Base-by-base conservation (phyloP, 2,888 invertebrate species). In the Ichneumon xanthorius region DNA sequence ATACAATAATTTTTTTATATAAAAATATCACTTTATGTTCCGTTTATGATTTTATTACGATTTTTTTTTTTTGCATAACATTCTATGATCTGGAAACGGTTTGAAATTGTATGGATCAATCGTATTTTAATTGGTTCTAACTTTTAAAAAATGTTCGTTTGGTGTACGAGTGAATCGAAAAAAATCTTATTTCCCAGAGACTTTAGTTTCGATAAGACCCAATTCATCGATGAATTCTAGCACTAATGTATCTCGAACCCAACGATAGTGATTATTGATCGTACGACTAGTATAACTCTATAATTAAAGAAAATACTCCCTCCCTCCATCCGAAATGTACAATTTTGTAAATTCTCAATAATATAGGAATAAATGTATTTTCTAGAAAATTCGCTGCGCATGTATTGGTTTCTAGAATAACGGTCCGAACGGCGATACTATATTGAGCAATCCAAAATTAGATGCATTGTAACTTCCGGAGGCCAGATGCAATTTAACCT, bases 291-390 rank as follows among this genome's bases (percentile, higher is more conserved):
- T 61, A 26, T 82, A 72, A 72, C 26, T 82, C 68, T n/a, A 50
- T 73, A 73, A 73, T 67, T 14, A 79, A 63, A 30, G 58, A 61
- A 37, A 50, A 71, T 65, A 71, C 40, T 76, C 37, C 50, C 67
- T 30, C 26, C 70, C 63, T 26, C 22, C 33, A 37, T 50, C 37
- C 63, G 22, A 71, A 76, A 86, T 86, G 81, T 86, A 87, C 63
- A 86, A 86, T 86, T 87, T 87, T 87, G 87, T 87, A 87, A 86
- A 87, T 86, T 84, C 83, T 68, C 65, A 70, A 73, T 72, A 75
- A 53, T 58, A 45, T 86, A 76, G 55, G 73, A 86, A 85, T 86
- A 85, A 86, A 86, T 82, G 76, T 82, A 80, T 86, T 86, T 86
- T 86, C 55, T 82, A 86, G 71, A 80, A 78, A 16, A 55, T 80